Evolutionary conservation across 1,140 invertebrate genomes (phyloP), one percentile per base, ranked within the genome.

Genomic region (Charaxes varanes): DNA sequence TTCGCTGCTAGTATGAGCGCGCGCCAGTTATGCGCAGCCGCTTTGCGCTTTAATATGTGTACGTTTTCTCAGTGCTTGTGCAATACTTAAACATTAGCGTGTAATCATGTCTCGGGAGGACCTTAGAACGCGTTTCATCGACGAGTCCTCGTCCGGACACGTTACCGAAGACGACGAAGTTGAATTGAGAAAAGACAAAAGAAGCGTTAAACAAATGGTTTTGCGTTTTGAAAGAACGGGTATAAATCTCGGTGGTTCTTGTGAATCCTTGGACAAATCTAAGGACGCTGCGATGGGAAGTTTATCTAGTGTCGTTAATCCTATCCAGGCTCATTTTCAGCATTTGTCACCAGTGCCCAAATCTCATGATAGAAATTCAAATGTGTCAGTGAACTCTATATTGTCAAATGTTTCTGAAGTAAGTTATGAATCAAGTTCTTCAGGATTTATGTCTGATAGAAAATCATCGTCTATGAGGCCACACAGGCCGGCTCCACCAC

Each of bases 381-480:
- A 72, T 52, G 63, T 79, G 27, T 83, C 79, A 44, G 74, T 81
- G 45, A 83, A 81, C 69, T 83, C 79, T 3, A 69, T 83, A 45
- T 53, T 81, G 51, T 83, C 79, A 6, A 80, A 78, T 43, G 65
- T 66, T 22, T 83, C 79, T 11, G 77, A 78, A 58, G 60, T 67
- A 24, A 79, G 77, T 60, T 72, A 51, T 42, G 74, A 74, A 51
- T 83, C 79, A 4, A 72, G 63, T 58, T 80, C 77, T 13, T 84
- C 79, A 8, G 80, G 76, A 33, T 81, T 81, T 59, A 56, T 72
- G 7, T 83, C 79, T 10, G 79, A 83, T 53, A 65, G 74, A 26
- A 83, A 78, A 45, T 70, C 65, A 2, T 54, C 47, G 4, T 62
- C 54, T 4, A 13, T 66, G n/a, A 57, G 59, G 10, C 77, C 77